Evolutionary conservation across 2,888 invertebrate species (phyloP).

Genomic region (Nymphalis urticae): DNA sequence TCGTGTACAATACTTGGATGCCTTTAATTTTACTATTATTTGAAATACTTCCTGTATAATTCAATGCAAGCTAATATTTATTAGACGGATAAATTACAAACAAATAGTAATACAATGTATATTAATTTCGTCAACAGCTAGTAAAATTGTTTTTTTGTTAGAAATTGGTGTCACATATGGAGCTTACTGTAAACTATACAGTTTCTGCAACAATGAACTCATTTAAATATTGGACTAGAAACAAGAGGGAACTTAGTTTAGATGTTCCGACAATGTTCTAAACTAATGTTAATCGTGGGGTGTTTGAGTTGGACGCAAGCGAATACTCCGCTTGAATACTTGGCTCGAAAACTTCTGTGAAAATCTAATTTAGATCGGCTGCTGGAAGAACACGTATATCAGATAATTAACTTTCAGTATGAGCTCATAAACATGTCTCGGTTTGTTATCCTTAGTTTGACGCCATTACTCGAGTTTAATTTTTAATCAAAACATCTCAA

Average conservation of each 20-base stretch:
- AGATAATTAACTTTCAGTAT: constrained; percentile 58
- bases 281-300: constrained; percentile 63
- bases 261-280: constrained; percentile 58
- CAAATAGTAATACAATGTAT: not conserved
- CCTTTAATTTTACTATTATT: too few relatives aligned
- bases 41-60: too few relatives aligned
- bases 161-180: constrained; percentile 34
- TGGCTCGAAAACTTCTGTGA: constrained; percentile 53
- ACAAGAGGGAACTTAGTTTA: constrained; percentile 54
- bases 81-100: not conserved
- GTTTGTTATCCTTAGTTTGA: constrained; percentile 42
- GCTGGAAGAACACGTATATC: constrained; percentile 49
- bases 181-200: constrained; percentile 49
- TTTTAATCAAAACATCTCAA: too few relatives aligned
- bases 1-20: constrained; percentile 3
- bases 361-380: constrained; percentile 58
- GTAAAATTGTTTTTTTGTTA: constrained; percentile 1
- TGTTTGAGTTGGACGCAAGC: constrained; percentile 57
- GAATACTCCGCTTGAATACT: constrained; percentile 47
- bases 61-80: not conserved
- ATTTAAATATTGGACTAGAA: constrained; percentile 69
- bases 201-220: constrained; percentile 59
- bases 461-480: constrained; percentile 28
- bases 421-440: constrained; percentile 55
- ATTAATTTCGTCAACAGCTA: not conserved